Percentiles rank a stretch among this genome's conserved stretches.
These are phyloP conservation scores for Scaptomyza polygonia DNA, from an alignment of 2,888 invertebrate genomes.

Conservation along the genomic window DNA sequence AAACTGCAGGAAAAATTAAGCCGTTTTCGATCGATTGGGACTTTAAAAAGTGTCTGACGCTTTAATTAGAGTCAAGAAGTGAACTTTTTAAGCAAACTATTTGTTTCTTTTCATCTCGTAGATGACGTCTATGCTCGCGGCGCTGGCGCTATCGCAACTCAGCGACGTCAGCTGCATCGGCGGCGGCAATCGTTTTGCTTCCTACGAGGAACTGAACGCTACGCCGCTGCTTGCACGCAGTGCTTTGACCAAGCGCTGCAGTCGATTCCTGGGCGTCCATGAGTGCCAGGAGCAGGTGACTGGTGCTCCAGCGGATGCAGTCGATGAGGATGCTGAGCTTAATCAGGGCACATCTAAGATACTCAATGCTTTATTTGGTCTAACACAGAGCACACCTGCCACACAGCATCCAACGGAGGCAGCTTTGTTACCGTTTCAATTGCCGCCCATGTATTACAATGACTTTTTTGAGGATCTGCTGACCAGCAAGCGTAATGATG, in stretches of 20 bases:
- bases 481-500: slow-evolving; percentile 61
- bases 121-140: slow-evolving; percentile 59
- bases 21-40: too few relatives aligned
- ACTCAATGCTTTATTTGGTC: slow-evolving; percentile 58
- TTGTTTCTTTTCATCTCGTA: slow-evolving; percentile 4
- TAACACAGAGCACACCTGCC: slow-evolving; percentile 25
- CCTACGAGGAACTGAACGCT: slow-evolving; percentile 47
- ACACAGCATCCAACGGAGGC: slow-evolving; percentile 40
- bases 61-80: too few relatives aligned
- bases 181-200: slow-evolving; percentile 37
- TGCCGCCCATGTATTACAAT: slow-evolving; percentile 71
- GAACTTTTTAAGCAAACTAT: too few relatives aligned
- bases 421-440: slow-evolving; percentile 49
- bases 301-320: not conserved
- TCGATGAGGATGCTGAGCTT: slow-evolving; percentile 5
- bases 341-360: slow-evolving; percentile 57
- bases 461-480: slow-evolving; percentile 77
- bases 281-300: slow-evolving; percentile 27
- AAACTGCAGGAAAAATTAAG: not conserved
- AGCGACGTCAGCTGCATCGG: slow-evolving; percentile 38
- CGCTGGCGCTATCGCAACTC: slow-evolving; percentile 59
- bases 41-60: too few relatives aligned
- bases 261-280: slow-evolving; percentile 27
- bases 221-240: slow-evolving; percentile 18
- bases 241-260: slow-evolving; percentile 41